A percentile compares a stretch with the other conserved stretches of the same genome.
These are phyloP conservation scores for Paramormyrops kingsleyae DNA, from an alignment of 2,113 vertebrate species.

Conservation along the genomic window DNA sequence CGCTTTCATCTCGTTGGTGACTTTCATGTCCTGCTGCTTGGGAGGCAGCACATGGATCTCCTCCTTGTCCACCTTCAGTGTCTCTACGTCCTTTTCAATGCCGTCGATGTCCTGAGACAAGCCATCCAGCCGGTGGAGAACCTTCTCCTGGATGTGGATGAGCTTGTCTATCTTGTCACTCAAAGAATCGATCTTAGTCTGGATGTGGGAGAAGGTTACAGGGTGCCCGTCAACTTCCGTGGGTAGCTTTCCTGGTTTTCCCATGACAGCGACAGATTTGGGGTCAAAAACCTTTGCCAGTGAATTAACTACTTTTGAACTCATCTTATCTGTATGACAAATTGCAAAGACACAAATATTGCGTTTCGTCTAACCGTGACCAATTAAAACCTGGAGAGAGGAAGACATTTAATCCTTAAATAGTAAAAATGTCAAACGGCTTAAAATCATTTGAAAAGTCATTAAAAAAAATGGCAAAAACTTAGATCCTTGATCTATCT, in stretches of 20 bases:
- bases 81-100: slow-evolving; percentile 69
- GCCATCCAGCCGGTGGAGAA: slow-evolving; percentile 70
- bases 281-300: slow-evolving; percentile 53
- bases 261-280: slow-evolving; percentile 33
- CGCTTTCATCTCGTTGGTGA: slow-evolving; percentile 55
- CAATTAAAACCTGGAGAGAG: background rate
- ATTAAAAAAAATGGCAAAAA: background rate
- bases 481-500: background rate
- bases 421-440: background rate
- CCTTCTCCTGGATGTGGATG: slow-evolving; percentile 70
- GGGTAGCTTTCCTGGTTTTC: slow-evolving; percentile 24
- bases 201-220: slow-evolving; percentile 54
- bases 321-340: slow-evolving; percentile 44
- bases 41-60: slow-evolving; percentile 46
- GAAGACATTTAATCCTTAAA: background rate
- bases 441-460: background rate
- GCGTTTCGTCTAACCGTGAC: background rate
- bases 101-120: slow-evolving; percentile 71
- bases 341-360: slow-evolving; percentile 29
- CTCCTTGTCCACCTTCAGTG: slow-evolving; percentile 62
- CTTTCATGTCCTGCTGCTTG: slow-evolving; percentile 21
- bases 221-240: background rate
- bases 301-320: slow-evolving; percentile 51
- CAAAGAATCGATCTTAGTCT: slow-evolving; percentile 68
- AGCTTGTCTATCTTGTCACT: slow-evolving; percentile 78